Evolutionary conservation across 2,113 vertebrate species (phyloP).

Genomic region (Poeciliopsis turrubarensis): DNA sequence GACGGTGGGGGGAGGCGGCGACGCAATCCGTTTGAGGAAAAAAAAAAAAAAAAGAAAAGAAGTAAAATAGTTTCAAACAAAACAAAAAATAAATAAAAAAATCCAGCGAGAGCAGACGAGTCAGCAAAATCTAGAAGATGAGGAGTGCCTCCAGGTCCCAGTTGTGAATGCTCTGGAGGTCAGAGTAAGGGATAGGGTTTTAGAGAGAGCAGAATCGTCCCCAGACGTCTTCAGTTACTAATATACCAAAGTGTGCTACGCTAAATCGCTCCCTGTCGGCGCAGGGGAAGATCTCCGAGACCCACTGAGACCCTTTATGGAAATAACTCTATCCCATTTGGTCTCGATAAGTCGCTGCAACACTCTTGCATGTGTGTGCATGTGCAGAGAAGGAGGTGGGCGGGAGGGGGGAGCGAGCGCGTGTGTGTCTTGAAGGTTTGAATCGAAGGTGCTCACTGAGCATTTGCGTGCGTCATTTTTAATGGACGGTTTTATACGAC

Average conservation of each 20-base stretch:
- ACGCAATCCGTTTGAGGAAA: slow-evolving; percentile 14
- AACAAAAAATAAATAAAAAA: slow-evolving; percentile 47
- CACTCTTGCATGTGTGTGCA: slow-evolving; percentile 34
- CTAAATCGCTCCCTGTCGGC: slow-evolving; percentile 79
- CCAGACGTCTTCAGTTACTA: slow-evolving; percentile 79
- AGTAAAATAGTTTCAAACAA: slow-evolving; percentile 10
- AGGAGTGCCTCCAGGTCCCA: slow-evolving; percentile 57
- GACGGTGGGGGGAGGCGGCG: background rate
- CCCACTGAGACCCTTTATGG: slow-evolving; percentile 80
- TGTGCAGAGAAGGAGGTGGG: background rate
- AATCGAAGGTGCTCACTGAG: slow-evolving; percentile 57
- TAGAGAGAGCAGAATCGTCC: slow-evolving; percentile 68
- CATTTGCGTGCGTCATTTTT: slow-evolving; percentile 58
- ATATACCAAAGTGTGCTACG: slow-evolving; percentile 70
- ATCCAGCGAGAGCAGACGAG: slow-evolving; percentile 57
- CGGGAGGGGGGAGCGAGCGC: background rate
- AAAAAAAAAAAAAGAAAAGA: slow-evolving; percentile 28
- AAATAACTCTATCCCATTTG: slow-evolving; percentile 83
- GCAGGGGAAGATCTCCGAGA: slow-evolving; percentile 72
- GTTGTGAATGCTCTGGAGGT: slow-evolving; percentile 74
- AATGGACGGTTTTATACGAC: slow-evolving; percentile 72
- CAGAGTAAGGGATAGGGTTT: slow-evolving; percentile 67
- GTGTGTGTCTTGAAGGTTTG: slow-evolving; percentile 26
- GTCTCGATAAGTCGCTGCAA: slow-evolving; percentile 68
- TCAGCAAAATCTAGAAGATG: slow-evolving; percentile 62